Evolutionary conservation across 1,140 invertebrate genomes (phyloP).

Genomic region (Aleiodes sp.): DNA sequence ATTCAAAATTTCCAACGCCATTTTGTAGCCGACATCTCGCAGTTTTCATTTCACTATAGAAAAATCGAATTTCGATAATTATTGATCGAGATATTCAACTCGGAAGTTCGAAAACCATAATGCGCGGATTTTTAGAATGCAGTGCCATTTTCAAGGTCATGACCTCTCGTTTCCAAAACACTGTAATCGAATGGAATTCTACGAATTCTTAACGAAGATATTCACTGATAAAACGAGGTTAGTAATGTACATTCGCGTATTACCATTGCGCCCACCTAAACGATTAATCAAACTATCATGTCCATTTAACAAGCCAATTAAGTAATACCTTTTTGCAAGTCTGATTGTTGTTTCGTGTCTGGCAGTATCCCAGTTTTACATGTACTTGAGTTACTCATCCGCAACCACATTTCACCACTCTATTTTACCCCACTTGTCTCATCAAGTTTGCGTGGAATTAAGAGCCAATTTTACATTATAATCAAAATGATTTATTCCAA

Average conservation of each 20-base stretch:
- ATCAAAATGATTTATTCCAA: constrained; percentile 13
- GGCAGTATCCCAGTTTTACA: constrained; percentile 33
- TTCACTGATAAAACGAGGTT: not conserved
- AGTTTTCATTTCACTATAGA: too few species aligned
- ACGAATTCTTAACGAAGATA: too few species aligned
- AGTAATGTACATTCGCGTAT: constrained; percentile 22
- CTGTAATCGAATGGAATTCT: too few species aligned
- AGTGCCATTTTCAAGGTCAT: too few species aligned
- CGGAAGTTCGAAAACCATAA: too few species aligned
- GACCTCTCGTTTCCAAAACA: too few species aligned
- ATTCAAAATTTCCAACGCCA: too few species aligned
- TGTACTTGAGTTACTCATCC: constrained; percentile 37
- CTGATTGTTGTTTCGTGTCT: constrained; percentile 52
- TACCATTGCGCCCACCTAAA: constrained; percentile 32
- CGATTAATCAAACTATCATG: constrained; percentile 55
- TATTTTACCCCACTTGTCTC: constrained; percentile 27
- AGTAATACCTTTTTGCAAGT: constrained; percentile 52
- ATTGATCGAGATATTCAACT: too few species aligned
- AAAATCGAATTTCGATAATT: too few species aligned
- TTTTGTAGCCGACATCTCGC: too few species aligned
- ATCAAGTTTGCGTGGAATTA: constrained; percentile 45
- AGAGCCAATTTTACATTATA: constrained; percentile 43
- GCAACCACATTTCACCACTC: constrained; percentile 5
- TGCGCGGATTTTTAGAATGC: too few species aligned
- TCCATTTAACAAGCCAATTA: constrained; percentile 52